phyloP scores from a whole-genome alignment of 2,113 vertebrate species.

The Atlantisia rogersi region DNA sequence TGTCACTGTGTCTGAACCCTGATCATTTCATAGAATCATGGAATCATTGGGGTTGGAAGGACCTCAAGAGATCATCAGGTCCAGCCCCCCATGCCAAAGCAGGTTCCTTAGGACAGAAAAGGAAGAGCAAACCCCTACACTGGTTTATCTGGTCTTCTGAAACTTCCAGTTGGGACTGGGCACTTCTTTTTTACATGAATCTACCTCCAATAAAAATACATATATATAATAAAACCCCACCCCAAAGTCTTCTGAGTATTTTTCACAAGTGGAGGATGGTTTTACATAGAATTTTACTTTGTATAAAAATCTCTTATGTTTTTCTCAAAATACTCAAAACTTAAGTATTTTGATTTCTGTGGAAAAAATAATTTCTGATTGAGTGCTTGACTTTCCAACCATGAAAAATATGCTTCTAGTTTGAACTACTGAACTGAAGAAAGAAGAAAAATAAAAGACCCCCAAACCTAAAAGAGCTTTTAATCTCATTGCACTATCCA shows the following conservation, averaged over 20 bases:
- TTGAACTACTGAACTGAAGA: constrained; percentile 10
- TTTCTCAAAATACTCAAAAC: not conserved
- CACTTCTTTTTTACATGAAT: not conserved
- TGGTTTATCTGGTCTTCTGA: not conserved
- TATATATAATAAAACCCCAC: accelerated
- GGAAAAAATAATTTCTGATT: not conserved
- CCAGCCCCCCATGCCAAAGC: no score
- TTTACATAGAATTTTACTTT: not conserved
- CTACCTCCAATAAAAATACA: not conserved
- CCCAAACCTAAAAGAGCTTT: not conserved
- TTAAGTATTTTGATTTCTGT: not conserved
- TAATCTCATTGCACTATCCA: constrained; percentile 14
- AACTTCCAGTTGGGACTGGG: not conserved
- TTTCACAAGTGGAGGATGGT: not conserved
- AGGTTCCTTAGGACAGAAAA: not conserved
- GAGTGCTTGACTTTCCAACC: not conserved
- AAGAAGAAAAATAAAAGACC: not conserved
- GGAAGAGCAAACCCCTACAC: not conserved
- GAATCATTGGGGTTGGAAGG: no score
- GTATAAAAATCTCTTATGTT: not conserved
- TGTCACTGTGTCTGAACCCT: not conserved
- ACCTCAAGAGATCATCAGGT: no score
- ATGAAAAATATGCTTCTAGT: not conserved
- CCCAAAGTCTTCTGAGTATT: not conserved
- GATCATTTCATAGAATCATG: not conserved